Conservation (phyloP, 2,888 invertebrate genomes). For the Imbricaverruca yamaguchii region DNA sequence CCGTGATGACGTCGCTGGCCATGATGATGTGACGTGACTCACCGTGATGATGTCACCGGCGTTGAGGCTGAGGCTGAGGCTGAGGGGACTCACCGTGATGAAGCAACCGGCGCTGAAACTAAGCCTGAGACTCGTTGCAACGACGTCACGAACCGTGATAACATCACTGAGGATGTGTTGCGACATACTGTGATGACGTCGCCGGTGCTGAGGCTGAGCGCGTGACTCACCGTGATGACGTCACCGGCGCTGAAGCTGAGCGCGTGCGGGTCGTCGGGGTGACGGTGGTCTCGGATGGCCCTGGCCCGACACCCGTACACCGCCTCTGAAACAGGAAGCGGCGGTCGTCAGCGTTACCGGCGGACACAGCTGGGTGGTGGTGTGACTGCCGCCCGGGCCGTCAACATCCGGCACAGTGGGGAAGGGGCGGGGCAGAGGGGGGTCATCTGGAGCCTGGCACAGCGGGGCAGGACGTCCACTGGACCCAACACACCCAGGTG, state of each 20-base stretch:
- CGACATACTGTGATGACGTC: background rate
- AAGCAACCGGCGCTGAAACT: background rate
- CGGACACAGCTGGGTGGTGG: no score
- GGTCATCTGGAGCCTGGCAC: no score
- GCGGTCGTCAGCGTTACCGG: no score
- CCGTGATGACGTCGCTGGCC: background rate
- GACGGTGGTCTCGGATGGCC: background rate
- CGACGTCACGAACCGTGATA: no score
- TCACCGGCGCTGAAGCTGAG: background rate
- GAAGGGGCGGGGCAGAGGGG: no score
- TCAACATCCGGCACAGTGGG: no score
- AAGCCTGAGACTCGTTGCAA: no score
- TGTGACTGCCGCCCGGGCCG: no score
- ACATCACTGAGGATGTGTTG: no score
- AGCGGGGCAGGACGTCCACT: no score
- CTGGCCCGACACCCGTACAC: background rate
- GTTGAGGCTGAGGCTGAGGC: background rate
- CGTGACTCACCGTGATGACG: background rate
- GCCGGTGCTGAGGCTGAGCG: background rate
- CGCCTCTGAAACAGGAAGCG: background rate
- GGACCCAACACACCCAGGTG: no score
- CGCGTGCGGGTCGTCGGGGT: background rate
- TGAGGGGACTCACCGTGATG: background rate
- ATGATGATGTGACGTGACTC: no score
- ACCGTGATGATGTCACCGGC: constrained; percentile 4